Conservation (phyloP, 2,113 vertebrate species). For the Clinocottus analis region DNA sequence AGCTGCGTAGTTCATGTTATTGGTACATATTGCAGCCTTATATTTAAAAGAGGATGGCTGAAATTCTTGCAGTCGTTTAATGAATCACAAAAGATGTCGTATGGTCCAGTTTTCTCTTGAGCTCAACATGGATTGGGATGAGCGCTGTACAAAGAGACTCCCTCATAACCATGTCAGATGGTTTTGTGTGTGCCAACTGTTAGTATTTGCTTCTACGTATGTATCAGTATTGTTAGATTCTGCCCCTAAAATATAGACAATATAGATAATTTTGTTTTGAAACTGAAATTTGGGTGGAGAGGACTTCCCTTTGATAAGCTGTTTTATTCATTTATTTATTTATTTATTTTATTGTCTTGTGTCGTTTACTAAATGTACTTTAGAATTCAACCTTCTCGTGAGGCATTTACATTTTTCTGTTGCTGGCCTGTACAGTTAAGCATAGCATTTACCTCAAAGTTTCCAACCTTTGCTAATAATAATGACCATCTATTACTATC, state of each 20-base stretch:
- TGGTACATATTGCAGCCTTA: background rate
- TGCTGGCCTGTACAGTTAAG: background rate
- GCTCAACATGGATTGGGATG: background rate
- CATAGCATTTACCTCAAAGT: background rate
- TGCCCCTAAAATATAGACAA: background rate
- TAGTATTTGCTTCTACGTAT: background rate
- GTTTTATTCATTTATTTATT: background rate
- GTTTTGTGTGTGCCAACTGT: background rate
- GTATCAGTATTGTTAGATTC: slow-evolving; percentile 3
- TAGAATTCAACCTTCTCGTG: background rate
- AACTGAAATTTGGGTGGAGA: background rate
- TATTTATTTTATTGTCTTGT: background rate
- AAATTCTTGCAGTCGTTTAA: background rate
- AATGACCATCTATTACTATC: slow-evolving; percentile 30
- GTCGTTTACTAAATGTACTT: background rate
- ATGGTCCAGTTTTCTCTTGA: background rate
- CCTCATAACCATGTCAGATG: background rate
- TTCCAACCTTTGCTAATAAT: too few relatives aligned
- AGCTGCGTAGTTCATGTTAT: background rate
- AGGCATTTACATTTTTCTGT: background rate
- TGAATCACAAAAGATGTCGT: background rate
- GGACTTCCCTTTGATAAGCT: background rate
- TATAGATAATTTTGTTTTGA: background rate
- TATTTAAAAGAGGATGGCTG: background rate
- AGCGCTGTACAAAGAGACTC: background rate